These are phyloP conservation scores for Drosophila burlai DNA, from an alignment of 1,140 invertebrate genomes.

Conservation along the genomic window DNA sequence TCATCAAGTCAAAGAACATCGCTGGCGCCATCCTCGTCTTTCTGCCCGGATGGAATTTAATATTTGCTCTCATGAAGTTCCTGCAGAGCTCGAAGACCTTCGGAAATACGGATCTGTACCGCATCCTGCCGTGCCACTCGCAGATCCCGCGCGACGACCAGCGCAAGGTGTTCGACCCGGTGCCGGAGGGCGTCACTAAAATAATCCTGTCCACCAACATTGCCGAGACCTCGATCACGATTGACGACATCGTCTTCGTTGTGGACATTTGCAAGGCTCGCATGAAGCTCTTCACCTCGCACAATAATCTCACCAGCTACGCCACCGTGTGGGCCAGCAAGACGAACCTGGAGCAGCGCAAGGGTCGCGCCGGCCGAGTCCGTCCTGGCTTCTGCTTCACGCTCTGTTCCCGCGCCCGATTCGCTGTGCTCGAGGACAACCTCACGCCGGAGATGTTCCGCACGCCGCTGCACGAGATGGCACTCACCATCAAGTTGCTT, in stretches of 20 bases:
- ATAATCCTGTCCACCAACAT: conserved; percentile 96
- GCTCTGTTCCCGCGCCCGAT: conserved; percentile 92
- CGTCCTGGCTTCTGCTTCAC: conserved; percentile 95
- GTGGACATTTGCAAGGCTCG: conserved; percentile 98
- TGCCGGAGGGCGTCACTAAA: conserved; percentile 90
- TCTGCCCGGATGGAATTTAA: conserved; percentile 97
- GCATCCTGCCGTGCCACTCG: conserved; percentile 94
- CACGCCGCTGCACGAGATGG: conserved; percentile 96
- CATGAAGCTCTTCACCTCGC: conserved; percentile 97
- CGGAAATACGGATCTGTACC: conserved; percentile 86
- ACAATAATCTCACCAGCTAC: conserved; percentile 98
- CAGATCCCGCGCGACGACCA: conserved; percentile 96
- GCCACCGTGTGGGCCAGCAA: conserved; percentile 96
- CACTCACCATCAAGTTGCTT: conserved; percentile 92
- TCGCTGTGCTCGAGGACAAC: conserved; percentile 93
- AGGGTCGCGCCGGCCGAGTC: conserved; percentile 95
- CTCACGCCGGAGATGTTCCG: conserved; percentile 98
- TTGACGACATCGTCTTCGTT: conserved; percentile 98
- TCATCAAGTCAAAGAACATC: conserved; percentile 90
- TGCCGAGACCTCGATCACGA: conserved; percentile 97
- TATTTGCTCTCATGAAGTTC: conserved; percentile 95
- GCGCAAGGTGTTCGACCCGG: conserved; percentile 93
- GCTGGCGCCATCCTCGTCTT: conserved; percentile 96
- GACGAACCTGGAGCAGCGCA: conserved; percentile 96
- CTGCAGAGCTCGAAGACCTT: conserved; percentile 92